These are phyloP conservation scores for Thryonomys swinderianus DNA, from an alignment of 2,113 vertebrate species.

Conservation along the genomic window DNA sequence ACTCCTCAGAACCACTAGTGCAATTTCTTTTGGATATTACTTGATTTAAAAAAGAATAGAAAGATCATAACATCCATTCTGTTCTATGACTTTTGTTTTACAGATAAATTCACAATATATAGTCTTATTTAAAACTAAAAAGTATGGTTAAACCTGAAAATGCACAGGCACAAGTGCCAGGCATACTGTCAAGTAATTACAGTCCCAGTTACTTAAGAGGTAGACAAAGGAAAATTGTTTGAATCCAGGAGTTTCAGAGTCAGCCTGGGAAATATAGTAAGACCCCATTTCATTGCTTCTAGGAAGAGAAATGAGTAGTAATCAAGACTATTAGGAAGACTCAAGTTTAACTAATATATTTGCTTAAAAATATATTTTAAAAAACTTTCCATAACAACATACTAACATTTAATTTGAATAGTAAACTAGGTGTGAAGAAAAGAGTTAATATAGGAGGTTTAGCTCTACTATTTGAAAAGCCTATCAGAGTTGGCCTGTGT, in stretches of 20 bases:
- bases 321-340: not conserved
- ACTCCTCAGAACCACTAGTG: not conserved
- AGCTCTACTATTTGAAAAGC: not conserved
- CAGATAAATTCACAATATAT: not conserved
- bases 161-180: not conserved
- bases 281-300: not conserved
- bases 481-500: not conserved
- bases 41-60: slow-evolving; percentile 16
- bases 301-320: slow-evolving; percentile 6
- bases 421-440: not conserved
- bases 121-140: not conserved
- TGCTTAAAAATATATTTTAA: not conserved
- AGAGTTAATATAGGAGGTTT: not conserved
- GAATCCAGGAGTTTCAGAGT: not conserved
- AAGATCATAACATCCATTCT: not conserved
- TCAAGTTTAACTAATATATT: slow-evolving; percentile 40
- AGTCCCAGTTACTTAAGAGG: not conserved
- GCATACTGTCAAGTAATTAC: not conserved
- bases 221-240: not conserved
- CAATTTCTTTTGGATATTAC: not conserved
- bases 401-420: not conserved
- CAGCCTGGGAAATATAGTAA: not conserved
- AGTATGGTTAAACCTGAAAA: not conserved
- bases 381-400: not conserved
- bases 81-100: not conserved